Base-by-base conservation (phyloP, 2,888 invertebrate species). In the Ischnura elegans region DNA sequence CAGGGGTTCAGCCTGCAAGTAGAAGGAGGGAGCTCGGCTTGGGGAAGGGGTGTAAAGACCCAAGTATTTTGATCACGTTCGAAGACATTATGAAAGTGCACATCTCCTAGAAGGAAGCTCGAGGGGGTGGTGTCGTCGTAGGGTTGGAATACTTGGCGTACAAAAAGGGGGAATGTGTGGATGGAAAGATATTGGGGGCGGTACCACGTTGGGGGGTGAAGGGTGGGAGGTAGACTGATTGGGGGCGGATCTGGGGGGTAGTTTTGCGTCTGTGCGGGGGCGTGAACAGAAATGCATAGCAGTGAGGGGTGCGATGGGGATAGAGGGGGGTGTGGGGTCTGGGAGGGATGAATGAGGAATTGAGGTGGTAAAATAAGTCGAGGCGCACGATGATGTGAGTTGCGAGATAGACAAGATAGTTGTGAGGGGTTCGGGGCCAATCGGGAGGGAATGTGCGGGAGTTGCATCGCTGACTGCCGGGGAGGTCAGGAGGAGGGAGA, bases 31-130 rank as follows among this genome's bases (percentile, higher is more conserved):
- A 10, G 36, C 51, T 2, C 51, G 21, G 29, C n/a, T 13, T 55
- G 55, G 55, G 51, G 29, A 51, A n/a, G 25, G n/a, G 76, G 76
- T 29, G 76, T 36, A 76, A 36, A 76, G 76, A 61, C 43, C 43
- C 45, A 90, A 90, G 90, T 90, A 90, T 90, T 90, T 90, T 61
- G 90, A 61, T 90, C 90, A 90, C 90, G 90, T 90, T 61, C 90
- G 90, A 43, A 61, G 61, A 66, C 90, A 90, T 90, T 90, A 87
- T 87, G 87, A 87, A 87, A 87, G 87, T 87, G 87, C 87, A 86
- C 86, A 86, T 86, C 86, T 86, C 86, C 86, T 21, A 87, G 42
- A 51, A 51, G 87, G 61, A 47, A 0, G 51, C 36, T 3, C 6
- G 87, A 6, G 0, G 47, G 36, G 47, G n/a, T 8, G 61, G 61